Evolutionary conservation across 2,888 invertebrate genomes (phyloP), one percentile per base, ranked within the genome.

Genomic region (Platypus cylindrus): DNA sequence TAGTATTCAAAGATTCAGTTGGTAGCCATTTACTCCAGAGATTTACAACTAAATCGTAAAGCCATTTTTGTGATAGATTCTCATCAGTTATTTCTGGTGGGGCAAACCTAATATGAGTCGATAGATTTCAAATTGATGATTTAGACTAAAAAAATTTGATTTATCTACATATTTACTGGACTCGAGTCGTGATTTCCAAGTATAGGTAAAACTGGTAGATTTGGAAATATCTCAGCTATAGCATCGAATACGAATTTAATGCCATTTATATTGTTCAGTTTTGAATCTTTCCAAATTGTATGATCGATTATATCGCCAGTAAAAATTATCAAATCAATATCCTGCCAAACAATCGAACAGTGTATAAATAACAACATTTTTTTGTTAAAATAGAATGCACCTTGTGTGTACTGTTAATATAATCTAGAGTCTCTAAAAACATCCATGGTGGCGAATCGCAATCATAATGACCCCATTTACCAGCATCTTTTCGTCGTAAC

Each of bases 291-390:
- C 90, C 90, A 91, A 15, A 86, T 70, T 43, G 78, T 76, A 53
- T 90, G 89, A 48, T 86, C 80, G 30, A 86, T 72, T 5, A 82
- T 69, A 53, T 91, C 90, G 2, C 90, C 90, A 12, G 89, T 82
- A 56, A 84, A 80, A 50, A 86, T 77, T 7, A 90, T 63, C 9
- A 69, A 64, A 43, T 75, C 73, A 11, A 49, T 43, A 37, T 52
- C 47, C 49, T 49, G 28, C 18, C 41, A 44, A 30, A 18, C 5
- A n/a, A n/a, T 25, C 12, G 5, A 25, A 25, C 11, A 7, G 5
- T 20, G 20, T 20, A 7, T 7, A 7, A 20, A 7, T 20, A 20
- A 5, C 20, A 20, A 7, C 20, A 20, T 9, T 7, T 5, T 7
- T 7, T 7, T 20, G 9, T 20, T 5, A 20, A 20, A 20, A 20